Base-by-base conservation (phyloP, 2,113 vertebrate genomes). In the Chroicocephalus ridibundus region DNA sequence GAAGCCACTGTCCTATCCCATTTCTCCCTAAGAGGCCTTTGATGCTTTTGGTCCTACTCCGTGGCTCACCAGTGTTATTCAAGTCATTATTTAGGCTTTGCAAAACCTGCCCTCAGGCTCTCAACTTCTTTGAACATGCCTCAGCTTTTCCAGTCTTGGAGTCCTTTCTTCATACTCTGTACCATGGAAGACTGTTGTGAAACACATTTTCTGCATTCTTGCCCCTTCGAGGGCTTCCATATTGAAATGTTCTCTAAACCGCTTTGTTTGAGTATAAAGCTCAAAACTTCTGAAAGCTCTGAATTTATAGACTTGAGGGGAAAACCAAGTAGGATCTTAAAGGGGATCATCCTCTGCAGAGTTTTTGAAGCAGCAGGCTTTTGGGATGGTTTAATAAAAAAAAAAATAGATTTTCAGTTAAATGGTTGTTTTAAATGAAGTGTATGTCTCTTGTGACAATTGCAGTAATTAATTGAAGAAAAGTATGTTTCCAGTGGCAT, bases 161-260 rank as follows among this genome's bases (percentile, higher is more conserved):
- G 82, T 92, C 74, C 65, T 95, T 96, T 93, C 83, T 94, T 96
- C 88, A 95, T 88, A 52, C 94, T 94, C 92, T 82, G 78, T 92
- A 95, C 65, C 88, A 69, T 89, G 86, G 95, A 94, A 94, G 83
- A 18, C 74, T 93, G 61, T 95, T 96, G 91, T 94, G 95, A 96
- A 95, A 97, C 91, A 86, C 80, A 79, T 93, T 97, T 97, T 97
- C 94, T 94, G 31, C 91, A 89, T 97, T 96, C 86, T 94, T 93
- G 57, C 57, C 57, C 80, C 77, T 92, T 87, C 14, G 2, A 94
- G 95, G 83, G 61, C 95, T 94, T 97, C 92, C 96, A 94, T 94
- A 92, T 76, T 96, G 96, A 94, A 94, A 80, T 89, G 62, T 82
- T 93, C 95, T 95, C 31, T 38, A 66, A 86, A 85, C 47, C 0